Evolutionary conservation across 2,113 vertebrate genomes (phyloP).

Genomic region (Patagioenas fasciata): DNA sequence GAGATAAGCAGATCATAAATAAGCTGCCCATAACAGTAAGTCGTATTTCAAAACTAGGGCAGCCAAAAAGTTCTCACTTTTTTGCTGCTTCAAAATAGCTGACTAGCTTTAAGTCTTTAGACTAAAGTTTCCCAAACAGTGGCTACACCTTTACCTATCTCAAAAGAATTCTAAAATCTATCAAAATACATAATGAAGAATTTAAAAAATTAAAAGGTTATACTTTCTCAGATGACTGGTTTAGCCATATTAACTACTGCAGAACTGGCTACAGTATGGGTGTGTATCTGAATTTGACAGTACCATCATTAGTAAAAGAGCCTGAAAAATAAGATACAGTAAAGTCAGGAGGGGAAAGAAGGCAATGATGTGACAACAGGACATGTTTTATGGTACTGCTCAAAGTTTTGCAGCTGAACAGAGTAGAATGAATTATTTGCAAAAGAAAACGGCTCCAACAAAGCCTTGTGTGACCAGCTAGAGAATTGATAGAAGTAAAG

Average conservation of each 20-base stretch:
- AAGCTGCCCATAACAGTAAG: background rate
- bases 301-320: background rate
- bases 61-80: background rate
- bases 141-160: background rate
- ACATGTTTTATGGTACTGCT: background rate
- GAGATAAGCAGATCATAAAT: background rate
- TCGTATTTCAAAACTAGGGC: background rate
- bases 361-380: background rate
- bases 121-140: background rate
- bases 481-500: slow-evolving; percentile 8
- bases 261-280: background rate
- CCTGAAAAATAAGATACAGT: background rate
- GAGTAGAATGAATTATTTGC: background rate
- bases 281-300: background rate
- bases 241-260: background rate
- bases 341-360: background rate
- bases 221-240: background rate
- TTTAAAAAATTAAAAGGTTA: background rate
- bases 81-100: background rate
- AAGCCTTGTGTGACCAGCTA: background rate
- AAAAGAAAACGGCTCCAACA: background rate
- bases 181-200: background rate
- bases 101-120: background rate
- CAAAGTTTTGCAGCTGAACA: background rate
- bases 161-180: background rate